A percentile compares a stretch with the other conserved stretches of the same genome.
Conservation (phyloP, 2,888 invertebrate species). For the Diaphora mendica region DNA sequence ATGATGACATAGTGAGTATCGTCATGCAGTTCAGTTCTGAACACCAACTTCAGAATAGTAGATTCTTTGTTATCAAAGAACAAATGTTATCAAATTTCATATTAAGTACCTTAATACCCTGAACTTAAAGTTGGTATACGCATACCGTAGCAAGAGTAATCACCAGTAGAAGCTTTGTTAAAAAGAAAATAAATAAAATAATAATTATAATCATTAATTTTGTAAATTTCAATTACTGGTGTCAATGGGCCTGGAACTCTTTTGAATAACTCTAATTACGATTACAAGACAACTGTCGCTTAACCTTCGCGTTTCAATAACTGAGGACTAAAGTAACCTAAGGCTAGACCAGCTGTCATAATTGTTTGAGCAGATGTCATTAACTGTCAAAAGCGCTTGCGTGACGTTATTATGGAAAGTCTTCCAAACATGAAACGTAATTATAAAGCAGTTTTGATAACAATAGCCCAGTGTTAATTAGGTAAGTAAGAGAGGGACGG, state of each 20-base stretch:
- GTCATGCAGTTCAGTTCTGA: too few relatives aligned
- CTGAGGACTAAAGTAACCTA: neutral
- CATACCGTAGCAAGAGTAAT: too few relatives aligned
- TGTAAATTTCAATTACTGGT: neutral
- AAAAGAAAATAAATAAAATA: neutral
- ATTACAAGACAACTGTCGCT: neutral
- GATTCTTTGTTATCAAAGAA: too few relatives aligned
- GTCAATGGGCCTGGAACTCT: neutral
- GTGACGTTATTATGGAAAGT: neutral
- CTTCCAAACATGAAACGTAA: neutral
- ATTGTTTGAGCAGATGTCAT: slow-evolving; percentile 15
- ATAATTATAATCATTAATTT: neutral
- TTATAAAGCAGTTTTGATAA: neutral
- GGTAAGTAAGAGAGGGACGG: neutral
- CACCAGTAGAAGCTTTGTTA: neutral
- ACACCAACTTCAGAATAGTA: too few relatives aligned
- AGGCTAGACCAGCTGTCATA: slow-evolving; percentile 6
- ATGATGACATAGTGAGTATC: too few relatives aligned
- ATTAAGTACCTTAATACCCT: too few relatives aligned
- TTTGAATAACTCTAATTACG: neutral
- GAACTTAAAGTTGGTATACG: too few relatives aligned
- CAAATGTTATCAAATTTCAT: too few relatives aligned
- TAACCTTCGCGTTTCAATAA: neutral
- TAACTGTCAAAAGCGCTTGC: slow-evolving; percentile 4
- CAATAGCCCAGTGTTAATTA: neutral